Percentiles rank a stretch among this genome's conserved stretches.
phyloP scores from a whole-genome alignment of 2,888 invertebrate genomes.

The Alviniconcha strummeri region DNA sequence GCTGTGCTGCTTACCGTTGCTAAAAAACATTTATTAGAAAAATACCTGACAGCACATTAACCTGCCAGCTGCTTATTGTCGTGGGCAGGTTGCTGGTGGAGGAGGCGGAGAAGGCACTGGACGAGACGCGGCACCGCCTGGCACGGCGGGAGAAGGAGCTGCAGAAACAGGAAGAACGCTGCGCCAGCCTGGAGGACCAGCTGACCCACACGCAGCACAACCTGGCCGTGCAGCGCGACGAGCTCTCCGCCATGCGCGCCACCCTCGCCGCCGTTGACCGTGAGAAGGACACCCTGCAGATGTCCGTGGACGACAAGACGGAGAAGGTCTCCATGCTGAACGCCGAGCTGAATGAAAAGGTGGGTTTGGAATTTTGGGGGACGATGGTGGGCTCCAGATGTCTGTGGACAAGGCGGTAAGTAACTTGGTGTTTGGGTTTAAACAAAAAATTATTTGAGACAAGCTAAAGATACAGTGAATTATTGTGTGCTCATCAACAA shows the following conservation, averaged over 20 bases:
- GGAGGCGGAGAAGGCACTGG: conserved; percentile 68
- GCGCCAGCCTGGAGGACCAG: conserved; percentile 61
- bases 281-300: conserved; percentile 71
- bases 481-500: no score
- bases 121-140: conserved; percentile 65
- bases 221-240: conserved; percentile 55
- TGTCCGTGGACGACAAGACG: conserved; percentile 69
- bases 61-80: no score
- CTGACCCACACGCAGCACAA: conserved; percentile 44
- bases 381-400: no score
- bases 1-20: no score
- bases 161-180: conserved; percentile 59
- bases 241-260: conserved; percentile 59
- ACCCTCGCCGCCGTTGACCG: conserved; percentile 68
- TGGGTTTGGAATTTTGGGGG: conserved; percentile 26
- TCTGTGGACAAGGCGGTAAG: conserved; percentile 53
- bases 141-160: conserved; percentile 65
- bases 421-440: no score
- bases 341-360: conserved; percentile 64
- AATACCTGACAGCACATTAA: no score
- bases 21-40: no score
- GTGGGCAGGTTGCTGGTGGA: conserved; percentile 67
- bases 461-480: no score
- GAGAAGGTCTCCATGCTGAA: conserved; percentile 66
- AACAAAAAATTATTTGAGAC: no score